Percentiles rank a stretch among this genome's conserved stretches.
Evolutionary conservation across 2,888 invertebrate genomes (phyloP).

Genomic region (Trissonchulus latispiculum): DNA sequence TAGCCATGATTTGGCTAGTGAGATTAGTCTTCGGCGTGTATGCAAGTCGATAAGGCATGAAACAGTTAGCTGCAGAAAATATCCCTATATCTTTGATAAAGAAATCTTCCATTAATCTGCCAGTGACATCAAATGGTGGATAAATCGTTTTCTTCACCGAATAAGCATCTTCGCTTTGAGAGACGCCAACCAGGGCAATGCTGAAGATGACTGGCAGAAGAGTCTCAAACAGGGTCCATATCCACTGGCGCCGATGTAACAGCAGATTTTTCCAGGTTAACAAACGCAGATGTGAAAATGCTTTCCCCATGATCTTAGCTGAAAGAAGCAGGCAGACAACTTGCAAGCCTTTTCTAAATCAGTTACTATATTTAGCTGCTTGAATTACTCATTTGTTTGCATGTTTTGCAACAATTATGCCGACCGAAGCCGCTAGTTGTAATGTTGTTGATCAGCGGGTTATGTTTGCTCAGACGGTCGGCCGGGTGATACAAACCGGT

Average conservation of each 20-base stretch:
- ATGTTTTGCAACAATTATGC: no score
- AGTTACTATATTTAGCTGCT: no score
- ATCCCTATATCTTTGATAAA: neutral
- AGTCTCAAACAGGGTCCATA: slow-evolving; percentile 60
- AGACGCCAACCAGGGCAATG: slow-evolving; percentile 20
- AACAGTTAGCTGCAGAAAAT: slow-evolving; percentile 9
- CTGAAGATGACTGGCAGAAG: slow-evolving; percentile 40
- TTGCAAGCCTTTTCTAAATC: no score
- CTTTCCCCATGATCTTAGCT: neutral
- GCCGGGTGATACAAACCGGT: no score
- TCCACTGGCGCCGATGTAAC: slow-evolving; percentile 61
- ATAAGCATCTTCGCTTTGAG: neutral
- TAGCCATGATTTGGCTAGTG: slow-evolving; percentile 29
- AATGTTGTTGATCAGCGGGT: no score
- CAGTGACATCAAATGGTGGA: slow-evolving; percentile 5
- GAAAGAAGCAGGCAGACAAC: no score
- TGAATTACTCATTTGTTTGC: no score
- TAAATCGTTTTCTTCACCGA: neutral
- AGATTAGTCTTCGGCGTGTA: slow-evolving; percentile 31
- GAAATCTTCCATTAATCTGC: neutral
- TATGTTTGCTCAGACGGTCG: no score
- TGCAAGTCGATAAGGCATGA: slow-evolving; percentile 26
- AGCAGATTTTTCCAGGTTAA: slow-evolving; percentile 74
- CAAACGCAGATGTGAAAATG: slow-evolving; percentile 52
- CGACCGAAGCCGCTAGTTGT: no score